phyloP scores from a whole-genome alignment of 2,888 invertebrate species.

The Thyatira batis region DNA sequence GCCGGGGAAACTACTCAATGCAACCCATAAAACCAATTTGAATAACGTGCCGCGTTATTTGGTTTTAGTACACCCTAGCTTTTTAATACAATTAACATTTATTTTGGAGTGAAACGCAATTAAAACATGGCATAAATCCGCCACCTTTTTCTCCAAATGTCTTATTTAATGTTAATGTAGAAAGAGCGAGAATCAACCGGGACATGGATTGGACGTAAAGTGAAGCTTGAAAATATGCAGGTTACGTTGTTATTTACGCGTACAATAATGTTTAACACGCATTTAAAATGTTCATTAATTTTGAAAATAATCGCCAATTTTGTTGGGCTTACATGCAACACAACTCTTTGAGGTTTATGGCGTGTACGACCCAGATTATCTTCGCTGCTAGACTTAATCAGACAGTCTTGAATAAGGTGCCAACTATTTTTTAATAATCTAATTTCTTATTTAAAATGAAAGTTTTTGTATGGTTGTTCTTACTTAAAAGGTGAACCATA shows the following conservation, averaged over 20 bases:
- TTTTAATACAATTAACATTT: not conserved
- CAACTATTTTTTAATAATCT: not conserved
- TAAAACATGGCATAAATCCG: too few species aligned
- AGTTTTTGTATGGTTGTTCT: not conserved
- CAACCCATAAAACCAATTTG: conserved; percentile 6
- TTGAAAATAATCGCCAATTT: not conserved
- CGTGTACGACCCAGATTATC: not conserved
- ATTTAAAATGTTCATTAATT: not conserved
- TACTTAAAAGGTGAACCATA: too few species aligned
- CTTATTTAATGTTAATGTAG: too few species aligned
- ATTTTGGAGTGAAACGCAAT: too few species aligned
- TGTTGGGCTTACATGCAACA: not conserved
- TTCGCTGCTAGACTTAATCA: not conserved
- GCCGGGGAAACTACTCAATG: conserved; percentile 9
- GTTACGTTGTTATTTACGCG: not conserved
- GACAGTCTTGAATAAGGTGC: not conserved
- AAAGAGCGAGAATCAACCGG: too few species aligned
- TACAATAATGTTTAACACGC: not conserved
- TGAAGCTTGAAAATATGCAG: not conserved
- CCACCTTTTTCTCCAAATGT: too few species aligned
- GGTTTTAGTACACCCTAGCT: not conserved
- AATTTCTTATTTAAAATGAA: not conserved
- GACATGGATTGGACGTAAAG: too few species aligned
- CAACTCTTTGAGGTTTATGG: not conserved
- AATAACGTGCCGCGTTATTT: not conserved